Evolutionary conservation across 2,888 invertebrate species (phyloP).

Genomic region (Eristalis intricaria): DNA sequence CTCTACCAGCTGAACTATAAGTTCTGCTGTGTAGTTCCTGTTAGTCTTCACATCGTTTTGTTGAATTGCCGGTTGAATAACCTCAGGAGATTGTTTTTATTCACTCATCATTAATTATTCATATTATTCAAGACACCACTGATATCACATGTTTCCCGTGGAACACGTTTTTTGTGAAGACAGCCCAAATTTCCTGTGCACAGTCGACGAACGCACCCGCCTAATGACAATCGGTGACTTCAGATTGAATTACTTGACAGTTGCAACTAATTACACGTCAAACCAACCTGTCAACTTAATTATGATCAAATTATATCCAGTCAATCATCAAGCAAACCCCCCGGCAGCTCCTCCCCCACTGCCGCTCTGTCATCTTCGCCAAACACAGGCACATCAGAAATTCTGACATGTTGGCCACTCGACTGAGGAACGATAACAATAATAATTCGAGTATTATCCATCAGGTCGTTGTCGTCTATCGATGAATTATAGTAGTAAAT

Average conservation of each 20-base stretch:
- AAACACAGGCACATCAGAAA: neutral
- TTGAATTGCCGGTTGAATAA: too few species aligned
- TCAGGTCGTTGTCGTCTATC: slow-evolving; percentile 18
- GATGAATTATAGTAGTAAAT: neutral
- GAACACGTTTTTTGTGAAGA: too few species aligned
- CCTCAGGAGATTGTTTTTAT: too few species aligned
- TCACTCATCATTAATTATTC: too few species aligned
- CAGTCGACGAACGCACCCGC: too few species aligned
- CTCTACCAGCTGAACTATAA: too few species aligned
- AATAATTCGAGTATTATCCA: slow-evolving; percentile 30
- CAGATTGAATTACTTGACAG: neutral
- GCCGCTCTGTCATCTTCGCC: neutral
- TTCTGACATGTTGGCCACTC: slow-evolving; percentile 20
- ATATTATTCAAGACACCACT: too few species aligned
- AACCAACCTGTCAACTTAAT: slow-evolving; percentile 15
- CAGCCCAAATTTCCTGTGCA: too few species aligned
- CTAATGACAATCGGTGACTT: neutral
- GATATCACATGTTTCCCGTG: too few species aligned
- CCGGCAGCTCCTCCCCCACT: neutral
- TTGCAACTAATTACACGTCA: neutral
- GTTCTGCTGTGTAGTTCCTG: too few species aligned
- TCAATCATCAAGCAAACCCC: neutral
- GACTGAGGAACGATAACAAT: slow-evolving; percentile 8
- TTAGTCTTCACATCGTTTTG: too few species aligned
- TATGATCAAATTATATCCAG: slow-evolving; percentile 8